Base-by-base conservation (phyloP, 1,140 invertebrate species). In the Anthonomus grandis region DNA sequence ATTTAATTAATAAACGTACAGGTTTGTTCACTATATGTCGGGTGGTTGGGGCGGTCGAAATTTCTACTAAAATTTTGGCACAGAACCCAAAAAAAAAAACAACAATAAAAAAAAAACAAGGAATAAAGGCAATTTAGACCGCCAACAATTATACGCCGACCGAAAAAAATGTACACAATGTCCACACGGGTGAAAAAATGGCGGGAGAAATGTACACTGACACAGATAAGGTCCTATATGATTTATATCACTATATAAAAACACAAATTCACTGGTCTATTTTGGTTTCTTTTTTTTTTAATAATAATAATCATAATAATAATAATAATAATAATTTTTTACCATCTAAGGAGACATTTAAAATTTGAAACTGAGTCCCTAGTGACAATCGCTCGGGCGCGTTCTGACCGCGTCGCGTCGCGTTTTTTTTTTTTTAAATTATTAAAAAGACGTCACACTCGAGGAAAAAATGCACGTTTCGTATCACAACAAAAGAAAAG, bases 221-320 rank as follows among this genome's bases (percentile, higher is more conserved):
- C 52, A 55, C 52, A 46, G 41, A 42, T n/a, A n/a, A n/a, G n/a
- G n/a, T n/a, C n/a, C n/a, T n/a, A 55, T 55, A 55, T 19, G 45
- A 13, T 44, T 31, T 45, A 55, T 25, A 21, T 45, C 27, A 37
- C 44, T 46, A 45, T 55, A 55, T 55, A 46, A 55, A 55, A 55
- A 55, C 52, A 55, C 52, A 55, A n/a, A 55, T 55, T 55, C 52
- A 55, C 52, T 55, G 52, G 52, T 53, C 51, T 53, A 53, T 53
- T 19, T 55, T 37, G 36, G 46, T 34, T 31, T 55, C 13, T n/a
- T n/a, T n/a, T n/a, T n/a, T n/a, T n/a, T n/a, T n/a, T n/a, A n/a
- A n/a, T n/a, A n/a, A n/a, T n/a, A n/a, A n/a, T n/a, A n/a, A n/a
- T n/a, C n/a, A n/a, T n/a, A n/a, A n/a, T n/a, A n/a, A n/a, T n/a